Base-by-base conservation (phyloP, 2,888 invertebrate genomes). In the Colletes collaris region DNA sequence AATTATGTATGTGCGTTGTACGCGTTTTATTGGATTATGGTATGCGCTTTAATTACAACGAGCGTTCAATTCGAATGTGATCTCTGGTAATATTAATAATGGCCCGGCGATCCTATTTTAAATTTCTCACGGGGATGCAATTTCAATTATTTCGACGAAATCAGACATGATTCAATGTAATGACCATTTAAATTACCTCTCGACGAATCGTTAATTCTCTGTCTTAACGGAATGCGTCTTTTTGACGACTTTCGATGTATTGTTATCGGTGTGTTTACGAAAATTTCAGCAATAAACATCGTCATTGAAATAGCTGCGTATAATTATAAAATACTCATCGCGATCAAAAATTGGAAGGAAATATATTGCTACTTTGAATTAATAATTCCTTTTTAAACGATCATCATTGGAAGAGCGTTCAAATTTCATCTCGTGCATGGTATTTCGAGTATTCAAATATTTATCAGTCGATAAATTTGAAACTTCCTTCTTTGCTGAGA, bases 11-110 rank as follows among this genome's bases (percentile, higher is more conserved):
- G 55, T 65, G 59, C 67, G 60, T 16, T 67, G 16, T n/a, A 63
- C 63, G 63, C 55, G 59, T 68, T 71, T 65, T 56, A 58, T 80
- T 65, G 81, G 65, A 70, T 81, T 79, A 80, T 58, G 67, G 67
- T 7, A 52, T 35, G 65, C 52, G 68, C 56, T 79, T 80, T 79
- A 81, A 79, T 80, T 79, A 80, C 80, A 44, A 10, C 52, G 8
- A 16, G 8, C 58, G 50, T 68, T 49, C 64, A n/a, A 59, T 64
- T 59, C 35, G 40, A 67, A 63, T 59, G n/a, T 46, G 50, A 79
- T 68, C 56, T 50, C 49, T 10, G 19, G 64, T 37, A 19, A 59
- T 66, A 68, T 71, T 71, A 75, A 80, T 75, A 71, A 81, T 55
- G 58, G 40, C 55, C 49, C 44, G 0, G 13, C 35, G 1, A 65